Percentiles rank a stretch among this genome's conserved stretches.
phyloP scores from a whole-genome alignment of 1,140 invertebrate species.

The Planococcus citri region DNA sequence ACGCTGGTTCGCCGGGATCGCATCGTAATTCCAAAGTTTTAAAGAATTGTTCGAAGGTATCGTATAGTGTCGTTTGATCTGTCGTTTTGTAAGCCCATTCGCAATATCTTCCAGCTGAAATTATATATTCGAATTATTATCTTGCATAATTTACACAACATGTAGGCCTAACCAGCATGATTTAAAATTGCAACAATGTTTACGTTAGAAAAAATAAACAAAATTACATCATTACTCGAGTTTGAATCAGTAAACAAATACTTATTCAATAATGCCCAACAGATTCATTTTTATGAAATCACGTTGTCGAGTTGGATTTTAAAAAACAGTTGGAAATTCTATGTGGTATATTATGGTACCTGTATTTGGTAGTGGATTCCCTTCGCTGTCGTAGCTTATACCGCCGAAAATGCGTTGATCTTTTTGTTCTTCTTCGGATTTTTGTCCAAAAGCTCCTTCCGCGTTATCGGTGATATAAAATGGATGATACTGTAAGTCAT shows the following conservation, averaged over 20 bases:
- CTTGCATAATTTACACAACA: neutral
- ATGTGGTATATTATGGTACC: slow-evolving; percentile 35
- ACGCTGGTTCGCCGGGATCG: slow-evolving; percentile 53
- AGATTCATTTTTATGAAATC: too few species aligned
- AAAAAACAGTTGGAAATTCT: neutral
- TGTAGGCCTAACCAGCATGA: neutral
- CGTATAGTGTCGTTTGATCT: slow-evolving; percentile 48
- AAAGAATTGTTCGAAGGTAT: slow-evolving; percentile 62
- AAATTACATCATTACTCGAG: too few species aligned
- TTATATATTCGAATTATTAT: neutral
- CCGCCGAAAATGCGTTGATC: slow-evolving; percentile 66
- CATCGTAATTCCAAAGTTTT: slow-evolving; percentile 61
- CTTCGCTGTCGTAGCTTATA: slow-evolving; percentile 56
- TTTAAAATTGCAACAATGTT: neutral
- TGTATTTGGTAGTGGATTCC: slow-evolving; percentile 64
- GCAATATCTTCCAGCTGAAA: slow-evolving; percentile 51
- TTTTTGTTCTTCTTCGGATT: slow-evolving; percentile 49
- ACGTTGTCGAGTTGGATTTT: too few species aligned
- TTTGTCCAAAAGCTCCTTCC: slow-evolving; percentile 71
- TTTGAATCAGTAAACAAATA: too few species aligned
- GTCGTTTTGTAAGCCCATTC: slow-evolving; percentile 61
- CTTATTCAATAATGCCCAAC: too few species aligned
- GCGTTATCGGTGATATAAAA: slow-evolving; percentile 81
- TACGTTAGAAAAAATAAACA: too few species aligned
- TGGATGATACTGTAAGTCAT: slow-evolving; percentile 67